These are phyloP conservation scores for Eurystomus glaucurus DNA, from an alignment of 2,797 vertebrate genomes.

Conservation along the genomic window DNA sequence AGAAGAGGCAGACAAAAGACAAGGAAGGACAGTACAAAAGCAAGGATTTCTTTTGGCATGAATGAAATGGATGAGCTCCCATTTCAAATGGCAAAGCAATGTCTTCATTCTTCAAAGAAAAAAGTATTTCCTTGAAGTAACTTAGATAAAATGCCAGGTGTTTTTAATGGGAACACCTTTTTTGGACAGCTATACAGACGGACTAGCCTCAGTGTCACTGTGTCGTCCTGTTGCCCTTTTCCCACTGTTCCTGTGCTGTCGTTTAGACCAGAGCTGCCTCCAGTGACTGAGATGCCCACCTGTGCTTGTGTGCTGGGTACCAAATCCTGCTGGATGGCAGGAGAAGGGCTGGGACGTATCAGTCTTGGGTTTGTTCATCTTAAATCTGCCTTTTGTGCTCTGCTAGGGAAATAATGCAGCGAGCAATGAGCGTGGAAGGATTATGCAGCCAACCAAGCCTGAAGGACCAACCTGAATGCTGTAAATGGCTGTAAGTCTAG, in stretches of 20 bases:
- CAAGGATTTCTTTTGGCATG: not conserved
- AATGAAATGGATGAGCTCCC: not conserved
- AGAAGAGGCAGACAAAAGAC: not conserved
- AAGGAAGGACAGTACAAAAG: not conserved
- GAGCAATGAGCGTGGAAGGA: rapidly evolving
- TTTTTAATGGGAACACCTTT: not conserved
- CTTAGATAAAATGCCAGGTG: not conserved
- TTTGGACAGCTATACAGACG: not conserved
- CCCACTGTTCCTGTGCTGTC: rapidly evolving
- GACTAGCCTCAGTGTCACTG: not conserved
- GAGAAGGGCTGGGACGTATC: not conserved
- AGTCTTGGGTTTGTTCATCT: not conserved
- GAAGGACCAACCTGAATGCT: not conserved
- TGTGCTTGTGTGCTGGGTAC: not conserved
- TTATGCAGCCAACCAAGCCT: not conserved
- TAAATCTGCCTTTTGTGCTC: not conserved
- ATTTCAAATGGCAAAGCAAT: not conserved
- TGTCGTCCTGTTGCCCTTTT: not conserved
- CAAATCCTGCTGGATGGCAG: not conserved
- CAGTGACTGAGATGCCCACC: not conserved
- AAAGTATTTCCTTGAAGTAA: not conserved
- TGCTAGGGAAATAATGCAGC: not conserved
- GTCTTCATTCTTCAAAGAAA: not conserved
- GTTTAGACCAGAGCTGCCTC: not conserved
- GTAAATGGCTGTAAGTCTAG: not conserved